These are phyloP conservation scores for Bombus sylvicola DNA, from an alignment of 1,140 invertebrate species.

Conservation along the genomic window DNA sequence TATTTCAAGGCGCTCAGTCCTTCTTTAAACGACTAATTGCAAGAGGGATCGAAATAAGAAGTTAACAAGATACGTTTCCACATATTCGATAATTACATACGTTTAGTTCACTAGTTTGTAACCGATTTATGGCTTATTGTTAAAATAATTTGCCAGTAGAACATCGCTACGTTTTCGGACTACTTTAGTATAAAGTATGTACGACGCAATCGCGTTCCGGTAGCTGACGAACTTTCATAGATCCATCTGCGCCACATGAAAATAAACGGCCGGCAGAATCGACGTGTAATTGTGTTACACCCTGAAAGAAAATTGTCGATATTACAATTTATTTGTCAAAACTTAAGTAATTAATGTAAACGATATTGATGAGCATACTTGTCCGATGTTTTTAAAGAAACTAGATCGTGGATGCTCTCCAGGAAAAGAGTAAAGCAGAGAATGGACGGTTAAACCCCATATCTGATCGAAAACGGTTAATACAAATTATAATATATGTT, in stretches of 20 bases:
- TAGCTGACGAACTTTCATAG: slow-evolving; percentile 97
- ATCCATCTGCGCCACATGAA: slow-evolving; percentile 99
- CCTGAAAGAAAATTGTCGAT: slow-evolving; percentile 77
- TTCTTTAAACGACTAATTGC: neutral
- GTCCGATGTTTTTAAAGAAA: slow-evolving; percentile 97
- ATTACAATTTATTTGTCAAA: neutral
- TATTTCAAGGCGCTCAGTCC: neutral
- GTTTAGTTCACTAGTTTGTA: neutral
- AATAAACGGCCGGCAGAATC: slow-evolving; percentile 94
- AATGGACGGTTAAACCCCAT: slow-evolving; percentile 94
- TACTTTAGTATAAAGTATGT: slow-evolving; percentile 79
- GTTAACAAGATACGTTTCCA: slow-evolving; percentile 1
- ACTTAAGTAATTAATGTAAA: neutral
- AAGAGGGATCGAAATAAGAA: neutral
- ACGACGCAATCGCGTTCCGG: slow-evolving; percentile 87
- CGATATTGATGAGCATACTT: slow-evolving; percentile 78
- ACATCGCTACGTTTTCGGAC: slow-evolving; percentile 3
- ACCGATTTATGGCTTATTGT: neutral
- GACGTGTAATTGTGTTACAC: slow-evolving; percentile 97
- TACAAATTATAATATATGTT: neutral
- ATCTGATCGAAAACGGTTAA: slow-evolving; percentile 85
- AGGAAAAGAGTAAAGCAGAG: slow-evolving; percentile 92
- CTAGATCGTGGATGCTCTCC: slow-evolving; percentile 96
- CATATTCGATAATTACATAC: neutral
- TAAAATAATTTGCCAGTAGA: neutral